Evolutionary conservation across 2,113 vertebrate species (phyloP).

Genomic region (Upupa epops): DNA sequence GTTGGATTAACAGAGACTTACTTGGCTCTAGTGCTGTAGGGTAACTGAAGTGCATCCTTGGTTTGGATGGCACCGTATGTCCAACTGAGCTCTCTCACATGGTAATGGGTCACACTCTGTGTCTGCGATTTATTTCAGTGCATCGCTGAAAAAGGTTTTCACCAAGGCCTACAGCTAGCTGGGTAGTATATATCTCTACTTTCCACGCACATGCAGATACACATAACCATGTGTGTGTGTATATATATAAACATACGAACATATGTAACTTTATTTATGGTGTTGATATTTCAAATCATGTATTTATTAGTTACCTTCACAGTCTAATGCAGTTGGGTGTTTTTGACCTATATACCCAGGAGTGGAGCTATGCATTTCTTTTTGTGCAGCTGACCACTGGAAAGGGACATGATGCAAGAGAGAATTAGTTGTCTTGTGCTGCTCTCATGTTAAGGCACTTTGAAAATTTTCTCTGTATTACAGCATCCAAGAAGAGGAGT

Average conservation of each 20-base stretch:
- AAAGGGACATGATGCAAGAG: not conserved
- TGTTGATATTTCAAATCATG: not conserved
- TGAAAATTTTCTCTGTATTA: not conserved
- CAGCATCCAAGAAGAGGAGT: not conserved
- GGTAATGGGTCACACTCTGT: not conserved
- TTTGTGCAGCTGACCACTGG: not conserved
- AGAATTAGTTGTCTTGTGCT: not conserved
- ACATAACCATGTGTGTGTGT: not conserved
- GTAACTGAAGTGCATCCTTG: not conserved
- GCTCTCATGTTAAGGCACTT: not conserved
- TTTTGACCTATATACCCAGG: not conserved
- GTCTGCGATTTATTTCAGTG: not conserved
- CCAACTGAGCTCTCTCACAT: too few relatives aligned
- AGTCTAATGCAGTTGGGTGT: not conserved
- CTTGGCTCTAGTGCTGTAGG: not conserved
- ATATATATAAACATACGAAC: not conserved
- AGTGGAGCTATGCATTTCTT: not conserved
- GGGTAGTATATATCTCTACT: not conserved
- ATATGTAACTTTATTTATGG: not conserved
- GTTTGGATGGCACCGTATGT: too few relatives aligned
- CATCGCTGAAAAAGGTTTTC: not conserved
- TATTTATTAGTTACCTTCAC: not conserved
- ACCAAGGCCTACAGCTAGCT: not conserved
- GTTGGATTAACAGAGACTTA: not conserved
- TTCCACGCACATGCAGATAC: rapidly evolving